phyloP scores from a whole-genome alignment of 2,113 vertebrate species.

The Cyprinus carpio region DNA sequence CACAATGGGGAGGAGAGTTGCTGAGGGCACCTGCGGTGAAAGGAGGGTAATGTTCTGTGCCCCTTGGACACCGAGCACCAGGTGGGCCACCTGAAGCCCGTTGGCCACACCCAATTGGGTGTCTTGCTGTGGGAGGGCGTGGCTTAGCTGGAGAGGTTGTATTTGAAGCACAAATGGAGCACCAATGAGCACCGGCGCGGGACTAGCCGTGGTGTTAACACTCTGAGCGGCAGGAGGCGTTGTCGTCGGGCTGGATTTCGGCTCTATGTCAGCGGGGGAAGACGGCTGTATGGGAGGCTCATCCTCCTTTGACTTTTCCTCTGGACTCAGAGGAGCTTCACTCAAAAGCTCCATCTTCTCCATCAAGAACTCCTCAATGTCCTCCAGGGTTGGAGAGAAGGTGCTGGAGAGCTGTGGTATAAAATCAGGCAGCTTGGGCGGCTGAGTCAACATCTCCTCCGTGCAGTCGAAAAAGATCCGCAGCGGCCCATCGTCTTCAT shows the following conservation, averaged over 20 bases:
- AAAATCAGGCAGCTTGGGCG: slow-evolving; percentile 76
- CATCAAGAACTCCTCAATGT: slow-evolving; percentile 86
- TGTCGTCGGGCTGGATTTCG: slow-evolving; percentile 19
- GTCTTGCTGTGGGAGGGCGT: slow-evolving; percentile 49
- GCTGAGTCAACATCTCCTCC: slow-evolving; percentile 49
- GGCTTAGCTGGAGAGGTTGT: slow-evolving; percentile 74
- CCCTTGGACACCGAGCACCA: slow-evolving; percentile 79
- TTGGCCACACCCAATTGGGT: slow-evolving; percentile 53
- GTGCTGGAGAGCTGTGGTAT: slow-evolving; percentile 68
- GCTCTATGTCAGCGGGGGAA: slow-evolving; percentile 45
- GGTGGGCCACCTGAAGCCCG: slow-evolving; percentile 75
- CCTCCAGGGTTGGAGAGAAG: slow-evolving; percentile 86
- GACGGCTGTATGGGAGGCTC: slow-evolving; percentile 27
- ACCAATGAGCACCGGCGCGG: slow-evolving; percentile 65
- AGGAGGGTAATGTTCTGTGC: slow-evolving; percentile 75
- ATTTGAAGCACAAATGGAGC: slow-evolving; percentile 80
- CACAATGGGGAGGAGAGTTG: slow-evolving; percentile 63
- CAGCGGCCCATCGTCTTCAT: slow-evolving; percentile 64
- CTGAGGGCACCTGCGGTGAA: slow-evolving; percentile 64
- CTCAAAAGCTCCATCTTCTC: slow-evolving; percentile 80
- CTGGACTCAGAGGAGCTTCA: slow-evolving; percentile 62
- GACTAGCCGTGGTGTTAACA: slow-evolving; percentile 34
- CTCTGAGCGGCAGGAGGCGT: slow-evolving; percentile 39
- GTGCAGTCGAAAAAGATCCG: slow-evolving; percentile 58
- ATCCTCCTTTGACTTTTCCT: slow-evolving; percentile 57